A percentile compares a stretch with the other conserved stretches of the same genome.
Conservation (phyloP, 2,888 invertebrate species). For the Amphipoea lucens region DNA sequence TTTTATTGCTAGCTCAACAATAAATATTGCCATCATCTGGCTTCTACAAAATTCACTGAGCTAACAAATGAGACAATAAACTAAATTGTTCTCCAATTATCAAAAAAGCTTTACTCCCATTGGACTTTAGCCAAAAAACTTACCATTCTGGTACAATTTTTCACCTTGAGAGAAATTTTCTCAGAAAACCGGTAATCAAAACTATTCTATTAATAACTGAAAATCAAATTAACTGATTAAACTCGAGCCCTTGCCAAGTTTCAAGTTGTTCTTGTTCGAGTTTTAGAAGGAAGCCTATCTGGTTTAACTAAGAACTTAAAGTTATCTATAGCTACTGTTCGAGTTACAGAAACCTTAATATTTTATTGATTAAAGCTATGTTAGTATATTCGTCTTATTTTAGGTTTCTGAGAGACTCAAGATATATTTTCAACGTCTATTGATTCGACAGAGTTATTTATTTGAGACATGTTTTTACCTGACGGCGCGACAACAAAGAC, state of each 20-base stretch:
- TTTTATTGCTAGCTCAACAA: not conserved
- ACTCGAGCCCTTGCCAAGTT: conserved; percentile 66
- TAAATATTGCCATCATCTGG: not conserved
- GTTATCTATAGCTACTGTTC: conserved; percentile 18
- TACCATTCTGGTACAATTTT: conserved; percentile 22
- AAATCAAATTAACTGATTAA: conserved; percentile 70
- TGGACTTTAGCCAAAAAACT: conserved; percentile 55
- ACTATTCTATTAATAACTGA: conserved; percentile 49
- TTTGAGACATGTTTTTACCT: not conserved
- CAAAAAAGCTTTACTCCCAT: conserved; percentile 44
- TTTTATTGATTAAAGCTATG: conserved; percentile 14
- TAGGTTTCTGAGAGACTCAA: not conserved
- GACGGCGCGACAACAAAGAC: not conserved
- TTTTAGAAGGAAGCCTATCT: conserved; percentile 50
- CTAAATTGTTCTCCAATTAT: conserved; percentile 60
- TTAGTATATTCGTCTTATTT: not conserved
- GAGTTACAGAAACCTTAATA: conserved; percentile 37
- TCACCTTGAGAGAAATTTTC: conserved; percentile 6
- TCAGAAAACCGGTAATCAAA: conserved; percentile 30
- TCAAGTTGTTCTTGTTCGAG: conserved; percentile 66
- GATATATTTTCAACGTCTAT: not conserved
- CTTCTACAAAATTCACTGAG: conserved; percentile 21
- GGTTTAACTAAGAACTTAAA: conserved; percentile 38
- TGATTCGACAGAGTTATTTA: not conserved
- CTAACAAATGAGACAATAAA: conserved; percentile 28